Base-by-base conservation (phyloP, 2,797 vertebrate genomes). In the Poeciliopsis presidionis region DNA sequence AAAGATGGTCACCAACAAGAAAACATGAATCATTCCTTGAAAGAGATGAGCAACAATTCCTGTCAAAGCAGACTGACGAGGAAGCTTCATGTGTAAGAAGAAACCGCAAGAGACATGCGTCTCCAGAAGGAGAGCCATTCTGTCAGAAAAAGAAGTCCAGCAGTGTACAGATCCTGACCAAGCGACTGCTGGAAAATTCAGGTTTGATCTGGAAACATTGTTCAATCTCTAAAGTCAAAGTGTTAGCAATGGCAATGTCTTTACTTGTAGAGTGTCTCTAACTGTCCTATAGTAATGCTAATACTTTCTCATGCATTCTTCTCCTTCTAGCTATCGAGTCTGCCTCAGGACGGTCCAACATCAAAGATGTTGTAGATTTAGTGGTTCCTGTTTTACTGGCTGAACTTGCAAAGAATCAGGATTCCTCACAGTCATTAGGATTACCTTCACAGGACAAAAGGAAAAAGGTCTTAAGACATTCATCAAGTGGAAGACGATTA, bases 401-500 rank as follows among this genome's bases (percentile, higher is more conserved):
- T 4, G 96, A 97, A 82, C 84, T 96, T 43, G 93, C 79, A 46
- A 97, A 97, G 84, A 95, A 96, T 76, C 96, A 95, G 41, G 84
- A 91, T 2, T 78, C 91, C 0, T 75, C 88, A 0, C 69, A 43
- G 13, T 72, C 80, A 2, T 43, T 79, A 18, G 71, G 75, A 1
- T 25, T 79, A 18, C 53, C 78, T 1, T 41, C 73, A 7, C 63
- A 43, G 16, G 41, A 7, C 25, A 87, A 83, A 89, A 81, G 59
- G 76, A 41, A 13, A 36, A 75, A 57, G 39, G 81, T 25, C 16
- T 59, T 67, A 0, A 73, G 71, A 25, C 5, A 28, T 47, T 65
- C 7, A 8, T 47, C 59, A 16, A n/a, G 33, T 55, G 33, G 14
- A 65, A 51, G 61, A 25, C 39, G 2, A 22, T 55, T 46, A 45